Conservation (phyloP, 2,888 invertebrate species). For the Molorchus minor region DNA sequence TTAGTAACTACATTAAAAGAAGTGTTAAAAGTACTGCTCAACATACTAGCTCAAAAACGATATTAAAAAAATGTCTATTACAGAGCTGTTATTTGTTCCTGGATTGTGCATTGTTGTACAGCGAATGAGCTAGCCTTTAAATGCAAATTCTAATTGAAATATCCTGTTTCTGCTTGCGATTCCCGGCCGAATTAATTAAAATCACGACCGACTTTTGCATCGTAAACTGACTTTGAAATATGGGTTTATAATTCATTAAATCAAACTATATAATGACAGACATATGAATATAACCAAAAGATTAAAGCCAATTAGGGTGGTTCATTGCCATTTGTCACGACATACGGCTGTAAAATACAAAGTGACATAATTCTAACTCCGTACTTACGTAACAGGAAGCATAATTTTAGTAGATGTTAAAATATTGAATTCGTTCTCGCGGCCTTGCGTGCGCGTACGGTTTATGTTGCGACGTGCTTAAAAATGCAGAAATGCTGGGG, state of each 20-base stretch:
- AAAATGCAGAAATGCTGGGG: conserved; percentile 34
- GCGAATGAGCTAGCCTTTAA: no score
- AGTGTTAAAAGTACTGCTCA: no score
- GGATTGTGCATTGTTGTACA: no score
- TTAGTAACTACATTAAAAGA: no score
- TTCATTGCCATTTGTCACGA: conserved; percentile 45
- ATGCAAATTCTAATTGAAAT: conserved; percentile 24
- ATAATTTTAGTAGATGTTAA: conserved; percentile 46
- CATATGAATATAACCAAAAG: conserved; percentile 39
- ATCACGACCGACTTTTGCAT: conserved; percentile 24
- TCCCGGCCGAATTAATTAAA: conserved; percentile 27
- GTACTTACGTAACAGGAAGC: conserved; percentile 43
- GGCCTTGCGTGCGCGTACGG: conserved; percentile 24
- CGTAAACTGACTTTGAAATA: conserved; percentile 32
- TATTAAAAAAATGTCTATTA: no score
- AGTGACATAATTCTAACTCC: conserved; percentile 46
- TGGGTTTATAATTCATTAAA: conserved; percentile 41
- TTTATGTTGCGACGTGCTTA: conserved; percentile 34
- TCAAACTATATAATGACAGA: conserved; percentile 44
- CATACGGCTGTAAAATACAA: conserved; percentile 46
- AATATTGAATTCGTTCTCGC: conserved; percentile 37
- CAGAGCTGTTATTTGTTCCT: no score
- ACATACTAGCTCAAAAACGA: no score
- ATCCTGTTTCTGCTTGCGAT: conserved; percentile 20
- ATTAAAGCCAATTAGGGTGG: conserved; percentile 44